Base-by-base conservation (phyloP, 35 echinoderm and acorn worm genomes). In the Eucidaris tribuloides region DNA sequence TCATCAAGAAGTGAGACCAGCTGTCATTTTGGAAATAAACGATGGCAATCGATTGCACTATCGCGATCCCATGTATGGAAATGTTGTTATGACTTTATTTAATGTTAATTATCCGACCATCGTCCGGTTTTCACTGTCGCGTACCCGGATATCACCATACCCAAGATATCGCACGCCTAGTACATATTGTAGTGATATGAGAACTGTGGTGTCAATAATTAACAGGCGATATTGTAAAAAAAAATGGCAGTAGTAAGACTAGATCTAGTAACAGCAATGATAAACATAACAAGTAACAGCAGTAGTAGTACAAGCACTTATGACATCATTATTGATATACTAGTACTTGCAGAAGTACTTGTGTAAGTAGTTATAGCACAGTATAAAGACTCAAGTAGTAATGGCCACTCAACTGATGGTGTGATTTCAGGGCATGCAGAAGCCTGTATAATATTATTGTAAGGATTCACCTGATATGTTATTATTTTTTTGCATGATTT, bases 1-100 rank as follows among this genome's bases (percentile, higher is more conserved):
- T 85, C 40, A 74, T 76, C 42, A 74, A 71, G 42, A 85, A 54
- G 83, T 74, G 19, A 20, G 0, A 9, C 9, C 48, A 52, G 48
- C 48, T 52, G 9, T n/a, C n/a, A 11, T 9, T 52, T 11, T 52
- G 9, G n/a, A 9, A 9, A 52, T 52, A 11, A n/a, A 11, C n/a
- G 9, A 9, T 52, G 9, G 9, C n/a, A 9, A 9, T 52, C 9
- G 9, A 11, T 52, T 52, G 9, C 9, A n/a, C 48, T 52, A 52
- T 11, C 48, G 9, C n/a, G 48, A 52, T 9, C 48, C 48, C 9
- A 52, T 11, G n/a, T 11, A 9, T 52, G 9, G 48, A 52, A 52
- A 11, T n/a, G n/a, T 11, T 11, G n/a, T 52, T 52, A 9, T 52
- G 48, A 11, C n/a, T 11, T n/a, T 52, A n/a, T 52, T 11, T n/a